These are phyloP conservation scores for Rhyacichthys aspro DNA, from an alignment of 2,797 vertebrate species.

Conservation along the genomic window DNA sequence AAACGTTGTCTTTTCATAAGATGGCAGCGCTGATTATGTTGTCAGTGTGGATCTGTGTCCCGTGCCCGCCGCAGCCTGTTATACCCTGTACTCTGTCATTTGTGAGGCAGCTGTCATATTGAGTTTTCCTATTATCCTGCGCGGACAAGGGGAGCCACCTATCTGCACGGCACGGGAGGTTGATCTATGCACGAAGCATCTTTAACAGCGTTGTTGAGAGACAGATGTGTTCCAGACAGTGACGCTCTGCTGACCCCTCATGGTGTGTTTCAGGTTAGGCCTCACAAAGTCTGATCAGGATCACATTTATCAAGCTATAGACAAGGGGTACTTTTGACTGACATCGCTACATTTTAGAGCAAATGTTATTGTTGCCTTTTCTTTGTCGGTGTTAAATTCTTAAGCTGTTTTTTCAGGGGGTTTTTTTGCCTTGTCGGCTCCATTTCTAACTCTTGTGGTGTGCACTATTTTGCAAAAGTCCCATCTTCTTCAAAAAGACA, in stretches of 20 bases:
- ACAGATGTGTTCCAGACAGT: slow-evolving; percentile 4
- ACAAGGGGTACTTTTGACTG: too few species aligned
- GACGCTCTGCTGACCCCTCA: slow-evolving; percentile 64
- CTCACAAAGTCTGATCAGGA: slow-evolving; percentile 1
- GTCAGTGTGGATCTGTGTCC: slow-evolving; percentile 52
- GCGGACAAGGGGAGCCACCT: slow-evolving; percentile 22
- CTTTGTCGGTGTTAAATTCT: too few species aligned
- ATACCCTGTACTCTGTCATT: slow-evolving; percentile 46
- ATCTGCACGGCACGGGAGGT: not conserved
- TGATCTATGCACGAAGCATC: not conserved
- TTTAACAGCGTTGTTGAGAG: not conserved
- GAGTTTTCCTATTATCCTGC: slow-evolving; percentile 52
- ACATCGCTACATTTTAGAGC: too few species aligned
- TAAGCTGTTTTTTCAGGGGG: too few species aligned
- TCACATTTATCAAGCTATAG: not conserved
- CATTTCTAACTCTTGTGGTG: too few species aligned
- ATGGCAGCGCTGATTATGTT: slow-evolving; percentile 56
- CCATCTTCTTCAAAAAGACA: too few species aligned
- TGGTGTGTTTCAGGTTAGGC: slow-evolving; percentile 36
- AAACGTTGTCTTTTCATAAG: slow-evolving; percentile 45
- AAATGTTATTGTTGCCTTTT: too few species aligned
- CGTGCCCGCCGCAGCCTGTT: slow-evolving; percentile 30
- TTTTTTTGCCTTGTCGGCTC: too few species aligned
- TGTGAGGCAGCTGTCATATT: slow-evolving; percentile 68
- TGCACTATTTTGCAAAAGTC: too few species aligned